Conservation (phyloP, 2,888 invertebrate species). For the Plusia festucae region DNA sequence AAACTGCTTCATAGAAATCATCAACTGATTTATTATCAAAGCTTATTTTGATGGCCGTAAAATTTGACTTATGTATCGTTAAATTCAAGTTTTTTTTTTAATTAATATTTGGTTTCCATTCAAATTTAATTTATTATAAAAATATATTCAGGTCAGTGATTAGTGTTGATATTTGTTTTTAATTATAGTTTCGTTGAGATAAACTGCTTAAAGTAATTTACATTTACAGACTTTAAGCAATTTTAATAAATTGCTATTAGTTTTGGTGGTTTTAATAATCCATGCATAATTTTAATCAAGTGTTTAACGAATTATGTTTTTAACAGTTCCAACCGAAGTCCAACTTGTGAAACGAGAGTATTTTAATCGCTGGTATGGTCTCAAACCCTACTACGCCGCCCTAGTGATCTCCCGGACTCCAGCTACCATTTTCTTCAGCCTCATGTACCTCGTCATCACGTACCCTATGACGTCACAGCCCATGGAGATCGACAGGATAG, state of each 20-base stretch:
- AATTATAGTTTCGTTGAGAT: too few relatives aligned
- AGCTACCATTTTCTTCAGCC: conserved; percentile 91
- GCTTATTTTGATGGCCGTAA: background rate
- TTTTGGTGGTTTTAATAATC: background rate
- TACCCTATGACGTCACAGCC: conserved; percentile 94
- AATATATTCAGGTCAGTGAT: background rate
- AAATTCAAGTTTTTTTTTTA: too few relatives aligned
- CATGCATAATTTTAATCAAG: background rate
- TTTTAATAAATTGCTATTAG: too few relatives aligned
- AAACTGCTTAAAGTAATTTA: too few relatives aligned
- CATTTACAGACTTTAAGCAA: too few relatives aligned
- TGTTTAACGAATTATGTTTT: background rate
- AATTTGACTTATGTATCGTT: background rate
- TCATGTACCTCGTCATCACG: conserved; percentile 92
- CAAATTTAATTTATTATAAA: background rate
- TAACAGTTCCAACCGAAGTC: conserved; percentile 93
- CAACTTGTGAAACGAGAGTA: conserved; percentile 94
- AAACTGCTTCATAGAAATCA: too few relatives aligned
- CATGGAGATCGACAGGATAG: conserved; percentile 91
- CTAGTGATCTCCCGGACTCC: conserved; percentile 93
- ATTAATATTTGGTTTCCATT: background rate
- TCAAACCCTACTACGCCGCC: conserved; percentile 94
- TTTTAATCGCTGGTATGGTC: conserved; percentile 95
- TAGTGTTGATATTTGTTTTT: too few relatives aligned
- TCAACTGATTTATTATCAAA: background rate